Base-by-base conservation (phyloP, 2,888 invertebrate genomes). In the Drosophila siamana region DNA sequence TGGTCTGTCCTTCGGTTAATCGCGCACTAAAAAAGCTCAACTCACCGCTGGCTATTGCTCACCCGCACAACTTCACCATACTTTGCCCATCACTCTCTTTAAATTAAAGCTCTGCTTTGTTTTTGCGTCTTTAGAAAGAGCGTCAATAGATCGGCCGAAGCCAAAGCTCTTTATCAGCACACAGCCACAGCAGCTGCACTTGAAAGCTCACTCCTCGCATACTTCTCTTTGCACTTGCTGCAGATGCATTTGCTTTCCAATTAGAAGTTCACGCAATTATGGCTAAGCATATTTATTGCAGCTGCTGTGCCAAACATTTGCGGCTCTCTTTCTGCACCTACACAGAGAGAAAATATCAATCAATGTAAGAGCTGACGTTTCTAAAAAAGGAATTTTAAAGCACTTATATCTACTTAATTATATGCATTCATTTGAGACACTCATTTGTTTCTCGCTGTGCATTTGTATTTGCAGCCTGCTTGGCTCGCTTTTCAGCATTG, bases 201-300 rank as follows among this genome's bases (percentile, higher is more conserved):
- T 24, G 22, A 19, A 19, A 2, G 19, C 19, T 19, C 19, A 19
- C 9, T 5, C 9, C 0, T 16, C 15, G 9, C 13, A 8, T 13
- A 15, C 19, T 30, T 15, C 46, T 15, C 15, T 22, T 2, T n/a
- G 4, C 9, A 2, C 9, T n/a, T 26, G 40, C 33, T 26, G 40
- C 28, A 2, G 5, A 43, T 65, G 51, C 41, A 19, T 19, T 19
- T 13, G 64, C 62, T 52, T 57, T 83, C 66, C 84, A 86, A 86
- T 81, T 83, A 86, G 64, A 76, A 65, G 67, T 69, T 64, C 50
- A 87, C 72, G 87, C 82, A 81, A 75, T 81, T 75, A 78, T 86
- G 86, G 60, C 74, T 73, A 43, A 71, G 66, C 64, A 63, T 80
- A 69, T 86, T 75, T 87, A 85, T 85, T 75, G 72, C 73, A 78